These are phyloP conservation scores for Dipodomys ordii DNA, from an alignment of 2,113 vertebrate species.

Conservation along the genomic window DNA sequence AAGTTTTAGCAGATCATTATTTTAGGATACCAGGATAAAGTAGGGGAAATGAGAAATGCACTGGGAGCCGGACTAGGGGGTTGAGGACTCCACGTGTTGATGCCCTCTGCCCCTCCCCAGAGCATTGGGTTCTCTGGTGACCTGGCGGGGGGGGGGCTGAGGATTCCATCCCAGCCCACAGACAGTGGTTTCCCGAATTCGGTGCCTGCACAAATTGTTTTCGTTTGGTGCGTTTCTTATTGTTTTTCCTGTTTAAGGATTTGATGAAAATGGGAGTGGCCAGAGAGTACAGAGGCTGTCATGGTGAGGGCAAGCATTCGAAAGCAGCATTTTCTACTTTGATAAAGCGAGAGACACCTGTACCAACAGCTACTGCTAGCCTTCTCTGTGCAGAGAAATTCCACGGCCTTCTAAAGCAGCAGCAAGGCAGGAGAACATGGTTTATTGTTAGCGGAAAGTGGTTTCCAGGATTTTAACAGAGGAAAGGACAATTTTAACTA, in stretches of 20 bases:
- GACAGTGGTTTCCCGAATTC: too few relatives aligned
- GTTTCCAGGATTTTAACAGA: neutral
- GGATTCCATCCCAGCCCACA: too few relatives aligned
- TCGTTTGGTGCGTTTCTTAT: neutral
- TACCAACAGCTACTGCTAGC: neutral
- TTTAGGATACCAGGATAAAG: too few relatives aligned
- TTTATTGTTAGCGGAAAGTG: neutral
- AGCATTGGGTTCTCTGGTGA: too few relatives aligned
- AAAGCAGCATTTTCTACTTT: neutral
- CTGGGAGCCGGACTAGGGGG: too few relatives aligned
- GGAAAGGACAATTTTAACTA: neutral
- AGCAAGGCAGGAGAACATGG: too few relatives aligned
- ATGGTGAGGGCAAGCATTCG: neutral
- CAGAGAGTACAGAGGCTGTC: neutral
- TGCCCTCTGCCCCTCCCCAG: too few relatives aligned
- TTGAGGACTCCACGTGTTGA: too few relatives aligned
- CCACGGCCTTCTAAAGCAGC: neutral
- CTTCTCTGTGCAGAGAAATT: neutral
- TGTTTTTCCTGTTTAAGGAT: neutral
- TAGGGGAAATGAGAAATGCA: too few relatives aligned
- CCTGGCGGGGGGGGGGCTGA: too few relatives aligned
- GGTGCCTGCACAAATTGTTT: neutral
- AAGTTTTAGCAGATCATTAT: too few relatives aligned
- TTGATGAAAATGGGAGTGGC: neutral
- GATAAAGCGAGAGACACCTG: neutral